Conservation (phyloP, 2,888 invertebrate species). For the Chymomyza fuscimana region DNA sequence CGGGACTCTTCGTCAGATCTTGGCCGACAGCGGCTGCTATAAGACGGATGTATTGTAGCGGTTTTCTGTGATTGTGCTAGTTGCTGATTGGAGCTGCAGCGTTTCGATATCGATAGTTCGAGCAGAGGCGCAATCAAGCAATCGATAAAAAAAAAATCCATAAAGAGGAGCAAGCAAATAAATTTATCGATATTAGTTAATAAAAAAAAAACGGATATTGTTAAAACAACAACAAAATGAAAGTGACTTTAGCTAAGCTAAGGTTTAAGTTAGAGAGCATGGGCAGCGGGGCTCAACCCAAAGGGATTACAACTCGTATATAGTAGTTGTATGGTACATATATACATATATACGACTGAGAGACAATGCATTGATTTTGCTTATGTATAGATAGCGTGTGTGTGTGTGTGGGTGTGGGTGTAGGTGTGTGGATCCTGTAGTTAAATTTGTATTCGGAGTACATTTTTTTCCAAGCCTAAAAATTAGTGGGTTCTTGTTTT, state of each 20-base stretch:
- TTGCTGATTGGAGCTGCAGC: conserved; percentile 80
- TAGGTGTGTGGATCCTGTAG: background rate
- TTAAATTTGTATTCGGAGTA: background rate
- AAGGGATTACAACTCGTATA: background rate
- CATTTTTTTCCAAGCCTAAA: background rate
- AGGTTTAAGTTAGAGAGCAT: background rate
- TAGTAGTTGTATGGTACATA: too few relatives aligned
- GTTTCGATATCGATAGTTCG: conserved; percentile 5
- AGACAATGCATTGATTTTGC: conserved; percentile 19
- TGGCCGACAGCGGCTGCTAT: conserved; percentile 83
- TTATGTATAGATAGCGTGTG: conserved; percentile 7
- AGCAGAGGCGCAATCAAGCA: background rate
- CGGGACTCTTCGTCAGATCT: conserved; percentile 86
- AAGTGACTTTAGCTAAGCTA: background rate
- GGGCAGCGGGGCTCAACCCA: background rate
- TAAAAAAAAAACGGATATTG: conserved; percentile 16
- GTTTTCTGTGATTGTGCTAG: conserved; percentile 81
- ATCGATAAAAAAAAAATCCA: conserved; percentile 9
- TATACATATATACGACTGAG: background rate
- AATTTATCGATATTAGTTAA: conserved; percentile 8
- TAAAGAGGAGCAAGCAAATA: conserved; percentile 29
- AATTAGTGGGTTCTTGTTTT: background rate
- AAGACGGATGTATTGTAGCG: conserved; percentile 81
- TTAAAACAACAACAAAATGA: conserved; percentile 5
- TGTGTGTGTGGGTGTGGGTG: background rate